A percentile compares a stretch with the other conserved stretches of the same genome.
Evolutionary conservation across 2,113 vertebrate genomes (phyloP).

Genomic region (Tetraodon nigroviridis): DNA sequence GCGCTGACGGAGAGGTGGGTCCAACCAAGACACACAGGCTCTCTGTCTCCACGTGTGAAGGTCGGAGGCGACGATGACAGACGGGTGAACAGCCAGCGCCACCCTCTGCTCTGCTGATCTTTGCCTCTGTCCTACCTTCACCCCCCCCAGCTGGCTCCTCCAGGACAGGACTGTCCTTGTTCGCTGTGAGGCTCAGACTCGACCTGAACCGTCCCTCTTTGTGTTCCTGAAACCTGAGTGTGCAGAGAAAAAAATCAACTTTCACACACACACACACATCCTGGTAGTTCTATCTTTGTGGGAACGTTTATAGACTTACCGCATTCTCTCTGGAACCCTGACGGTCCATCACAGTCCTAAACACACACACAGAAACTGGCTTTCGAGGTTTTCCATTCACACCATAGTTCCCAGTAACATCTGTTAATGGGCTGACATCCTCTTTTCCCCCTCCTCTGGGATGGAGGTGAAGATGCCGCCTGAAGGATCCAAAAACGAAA

Average conservation of each 20-base stretch:
- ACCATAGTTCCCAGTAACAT: slow-evolving; percentile 12
- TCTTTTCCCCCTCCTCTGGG: too few relatives aligned
- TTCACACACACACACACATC: slow-evolving; percentile 7
- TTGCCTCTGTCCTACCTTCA: too few relatives aligned
- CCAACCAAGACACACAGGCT: neutral
- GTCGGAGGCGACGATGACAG: slow-evolving; percentile 7
- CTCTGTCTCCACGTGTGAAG: neutral
- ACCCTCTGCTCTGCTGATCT: too few relatives aligned
- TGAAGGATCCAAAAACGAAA: too few relatives aligned
- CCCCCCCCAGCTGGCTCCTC: neutral
- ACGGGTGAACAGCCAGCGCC: neutral
- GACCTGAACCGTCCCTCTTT: slow-evolving; percentile 51
- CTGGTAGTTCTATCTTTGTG: too few relatives aligned
- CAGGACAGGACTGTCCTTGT: slow-evolving; percentile 45
- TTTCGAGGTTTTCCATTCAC: slow-evolving; percentile 15
- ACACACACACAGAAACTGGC: neutral
- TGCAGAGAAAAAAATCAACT: slow-evolving; percentile 23
- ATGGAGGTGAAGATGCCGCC: too few relatives aligned
- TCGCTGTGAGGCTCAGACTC: slow-evolving; percentile 35
- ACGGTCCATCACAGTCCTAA: too few relatives aligned
- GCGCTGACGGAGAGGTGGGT: slow-evolving; percentile 86
- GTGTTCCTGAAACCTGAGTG: slow-evolving; percentile 55
- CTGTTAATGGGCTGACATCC: slow-evolving; percentile 10
- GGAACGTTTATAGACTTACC: too few relatives aligned
- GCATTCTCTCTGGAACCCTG: too few relatives aligned